Conservation (phyloP, 1,140 invertebrate species). For the Drosophila virilis region DNA sequence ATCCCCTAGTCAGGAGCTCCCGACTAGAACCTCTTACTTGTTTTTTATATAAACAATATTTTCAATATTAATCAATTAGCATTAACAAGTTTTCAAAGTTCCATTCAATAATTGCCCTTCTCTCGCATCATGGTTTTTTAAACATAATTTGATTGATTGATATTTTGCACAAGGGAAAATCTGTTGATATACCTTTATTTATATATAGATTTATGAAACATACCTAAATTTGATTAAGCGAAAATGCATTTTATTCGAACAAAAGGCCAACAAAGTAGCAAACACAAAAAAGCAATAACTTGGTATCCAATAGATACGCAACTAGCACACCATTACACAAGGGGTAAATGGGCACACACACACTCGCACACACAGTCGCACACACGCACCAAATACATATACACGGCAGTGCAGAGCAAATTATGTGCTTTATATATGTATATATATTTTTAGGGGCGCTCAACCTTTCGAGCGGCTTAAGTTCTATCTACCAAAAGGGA, state of each 20-base stretch:
- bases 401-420: conserved; percentile 27
- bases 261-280: conserved; percentile 5
- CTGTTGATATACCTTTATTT: neutral
- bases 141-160: too few relatives aligned
- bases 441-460: conserved; percentile 72
- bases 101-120: too few relatives aligned
- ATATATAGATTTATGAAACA: neutral
- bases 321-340: conserved; percentile 57
- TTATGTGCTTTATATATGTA: conserved; percentile 50
- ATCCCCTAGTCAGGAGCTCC: too few relatives aligned
- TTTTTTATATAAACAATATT: too few relatives aligned
- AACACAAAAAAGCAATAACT: conserved; percentile 44
- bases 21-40: too few relatives aligned
- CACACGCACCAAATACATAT: conserved; percentile 9
- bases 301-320: conserved; percentile 77
- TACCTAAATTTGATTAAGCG: neutral
- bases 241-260: conserved; percentile 23
- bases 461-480: conserved; percentile 76
- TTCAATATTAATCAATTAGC: too few relatives aligned
- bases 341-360: conserved; percentile 20
- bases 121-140: too few relatives aligned
- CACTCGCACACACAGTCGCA: conserved; percentile 1
- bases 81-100: too few relatives aligned
- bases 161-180: neutral
- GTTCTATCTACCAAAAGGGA: conserved; percentile 68